Conservation (phyloP, 2,888 invertebrate genomes). For the Agonopterix arenella region DNA sequence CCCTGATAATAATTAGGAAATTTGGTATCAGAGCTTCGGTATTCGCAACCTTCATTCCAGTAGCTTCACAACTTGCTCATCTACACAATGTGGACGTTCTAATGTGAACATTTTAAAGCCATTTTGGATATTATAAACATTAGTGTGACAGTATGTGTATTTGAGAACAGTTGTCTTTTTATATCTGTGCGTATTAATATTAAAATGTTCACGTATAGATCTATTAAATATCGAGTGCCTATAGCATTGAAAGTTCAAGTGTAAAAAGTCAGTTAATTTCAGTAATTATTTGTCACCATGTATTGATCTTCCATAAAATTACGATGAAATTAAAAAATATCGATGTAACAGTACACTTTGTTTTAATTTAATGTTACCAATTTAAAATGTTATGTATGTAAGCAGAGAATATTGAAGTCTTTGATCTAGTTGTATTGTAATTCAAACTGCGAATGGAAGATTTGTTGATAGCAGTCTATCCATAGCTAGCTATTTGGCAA, state of each 20-base stretch:
- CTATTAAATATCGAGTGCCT: slow-evolving; percentile 74
- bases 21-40: slow-evolving; percentile 54
- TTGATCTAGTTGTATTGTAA: not conserved
- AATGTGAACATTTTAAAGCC: slow-evolving; percentile 70
- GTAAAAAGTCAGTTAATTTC: slow-evolving; percentile 74
- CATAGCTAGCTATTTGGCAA: slow-evolving; percentile 23
- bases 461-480: not conserved
- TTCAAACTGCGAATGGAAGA: not conserved
- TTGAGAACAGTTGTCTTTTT: slow-evolving; percentile 63
- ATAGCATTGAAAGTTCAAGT: slow-evolving; percentile 74
- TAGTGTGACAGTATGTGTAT: slow-evolving; percentile 63
- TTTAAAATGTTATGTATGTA: not conserved
- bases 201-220: slow-evolving; percentile 74
- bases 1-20: slow-evolving; percentile 48
- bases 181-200: slow-evolving; percentile 65
- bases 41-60: slow-evolving; percentile 58
- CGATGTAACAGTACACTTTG: slow-evolving; percentile 70
- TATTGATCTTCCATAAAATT: slow-evolving; percentile 78
- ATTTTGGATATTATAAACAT: slow-evolving; percentile 64
- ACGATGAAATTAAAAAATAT: slow-evolving; percentile 76
- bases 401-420: not conserved
- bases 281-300: slow-evolving; percentile 74
- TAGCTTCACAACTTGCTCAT: slow-evolving; percentile 62
- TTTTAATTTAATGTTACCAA: slow-evolving; percentile 41
- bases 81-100: slow-evolving; percentile 50